Percentiles rank a stretch among this genome's conserved stretches.
Conservation (phyloP, 2,888 invertebrate genomes). For the Leistus spinibarbis region DNA sequence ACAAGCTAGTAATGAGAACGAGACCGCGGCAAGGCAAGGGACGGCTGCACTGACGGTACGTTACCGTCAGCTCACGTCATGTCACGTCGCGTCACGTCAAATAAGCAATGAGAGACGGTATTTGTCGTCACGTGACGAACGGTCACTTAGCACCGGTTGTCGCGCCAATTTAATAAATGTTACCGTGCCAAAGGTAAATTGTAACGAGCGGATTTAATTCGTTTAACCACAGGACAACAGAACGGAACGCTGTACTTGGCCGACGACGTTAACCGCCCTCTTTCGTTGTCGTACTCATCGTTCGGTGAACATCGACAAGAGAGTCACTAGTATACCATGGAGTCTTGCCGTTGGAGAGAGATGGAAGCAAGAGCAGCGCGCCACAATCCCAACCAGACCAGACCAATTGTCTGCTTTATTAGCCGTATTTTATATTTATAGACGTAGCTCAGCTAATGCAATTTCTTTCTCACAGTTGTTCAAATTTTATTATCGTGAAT, state of each 20-base stretch:
- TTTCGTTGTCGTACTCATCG: background rate
- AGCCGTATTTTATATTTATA: background rate
- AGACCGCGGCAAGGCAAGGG: background rate
- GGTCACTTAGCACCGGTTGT: slow-evolving; percentile 5
- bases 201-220: slow-evolving; percentile 11
- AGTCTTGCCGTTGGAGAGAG: background rate
- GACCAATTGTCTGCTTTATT: slow-evolving; percentile 8
- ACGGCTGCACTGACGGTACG: background rate
- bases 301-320: background rate
- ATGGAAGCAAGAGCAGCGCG: background rate
- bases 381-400: background rate
- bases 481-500: background rate
- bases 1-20: slow-evolving; percentile 11
- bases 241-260: background rate
- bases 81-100: background rate
- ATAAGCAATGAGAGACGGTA: background rate
- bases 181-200: slow-evolving; percentile 2
- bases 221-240: slow-evolving; percentile 9
- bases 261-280: background rate
- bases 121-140: background rate
- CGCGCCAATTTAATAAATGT: slow-evolving; percentile 4
- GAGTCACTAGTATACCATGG: background rate
- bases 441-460: slow-evolving; percentile 4
- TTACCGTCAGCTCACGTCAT: background rate
- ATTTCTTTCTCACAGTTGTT: background rate